Base-by-base conservation (phyloP, 2,797 vertebrate species). In the Sebastes hubbsi region DNA sequence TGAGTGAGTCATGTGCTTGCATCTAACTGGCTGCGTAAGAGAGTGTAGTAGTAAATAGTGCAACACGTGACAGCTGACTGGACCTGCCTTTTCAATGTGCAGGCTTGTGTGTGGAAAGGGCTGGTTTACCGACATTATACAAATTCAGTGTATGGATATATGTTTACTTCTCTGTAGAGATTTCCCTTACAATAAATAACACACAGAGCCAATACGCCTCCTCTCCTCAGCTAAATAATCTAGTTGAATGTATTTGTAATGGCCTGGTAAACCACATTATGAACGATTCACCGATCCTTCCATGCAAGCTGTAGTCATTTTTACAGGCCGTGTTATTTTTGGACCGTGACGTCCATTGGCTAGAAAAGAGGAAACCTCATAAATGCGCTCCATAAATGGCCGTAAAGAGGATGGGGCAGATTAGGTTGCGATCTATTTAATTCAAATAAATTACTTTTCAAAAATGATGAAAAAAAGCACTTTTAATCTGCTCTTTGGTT, bases 401-500 rank as follows among this genome's bases (percentile, higher is more conserved):
- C 2, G n/a, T 60, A 80, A 90, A 91, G 82, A 91, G 82, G 87
- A 91, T 84, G 79, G 85, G 68, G 61, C 65, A 91, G 89, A 91
- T 93, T 90, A 92, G 78, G 72, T 78, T 66, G 77, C 49, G 84
- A 91, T 91, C 76, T 87, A 80, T 90, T 91, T 90, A 82, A 85
- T 87, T 91, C 85, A 87, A 81, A 90, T 88, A 77, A 91, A 90
- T 90, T 82, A 85, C 87, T 91, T 91, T 92, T 80, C 27, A 77
- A 81, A 89, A 88, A 87, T 71, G 56, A 32, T 32, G 62, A 36
- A 52, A 62, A 86, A 88, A 82, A 83, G 13, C 75, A 71, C 63
- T 77, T 86, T 82, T 85, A 90, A 91, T 91, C 87, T 88, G 74
- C 74, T 83, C 60, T 87, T 85, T 88, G 77, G 72, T 84, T 84